These are phyloP conservation scores for Pelmatolapia mariae DNA, from an alignment of 2,113 vertebrate genomes.

Conservation along the genomic window DNA sequence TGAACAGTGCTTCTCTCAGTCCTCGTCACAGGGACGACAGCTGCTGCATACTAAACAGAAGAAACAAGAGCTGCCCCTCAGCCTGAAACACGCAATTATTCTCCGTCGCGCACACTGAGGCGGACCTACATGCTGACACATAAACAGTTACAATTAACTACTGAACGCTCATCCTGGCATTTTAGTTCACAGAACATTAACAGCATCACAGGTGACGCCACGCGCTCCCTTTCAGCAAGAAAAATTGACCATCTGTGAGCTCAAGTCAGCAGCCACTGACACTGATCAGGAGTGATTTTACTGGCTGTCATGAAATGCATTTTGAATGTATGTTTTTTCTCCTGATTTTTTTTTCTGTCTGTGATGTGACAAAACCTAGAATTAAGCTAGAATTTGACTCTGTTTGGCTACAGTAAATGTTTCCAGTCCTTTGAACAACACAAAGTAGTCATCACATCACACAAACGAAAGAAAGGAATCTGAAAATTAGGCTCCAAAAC, in stretches of 20 bases:
- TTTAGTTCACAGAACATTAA: background rate
- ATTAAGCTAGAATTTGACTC: background rate
- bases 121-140: background rate
- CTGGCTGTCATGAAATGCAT: conserved; percentile 1
- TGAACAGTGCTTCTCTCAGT: conserved; percentile 53
- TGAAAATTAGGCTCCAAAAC: background rate
- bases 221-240: conserved; percentile 10
- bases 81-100: conserved; percentile 12
- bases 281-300: conserved; percentile 19
- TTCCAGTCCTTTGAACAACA: background rate
- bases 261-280: conserved; percentile 31
- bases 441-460: background rate
- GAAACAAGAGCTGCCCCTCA: conserved; percentile 40
- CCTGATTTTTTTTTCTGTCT: background rate
- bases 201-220: conserved; percentile 1
- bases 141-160: conserved; percentile 3
- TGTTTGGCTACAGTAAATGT: background rate
- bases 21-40: conserved; percentile 25
- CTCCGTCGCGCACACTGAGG: background rate
- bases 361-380: background rate
- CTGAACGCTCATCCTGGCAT: conserved; percentile 9
- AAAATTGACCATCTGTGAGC: conserved; percentile 44
- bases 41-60: conserved; percentile 60
- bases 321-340: background rate
- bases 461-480: background rate